Conservation (phyloP, 2,888 invertebrate species). For the Alloplasta piceator region DNA sequence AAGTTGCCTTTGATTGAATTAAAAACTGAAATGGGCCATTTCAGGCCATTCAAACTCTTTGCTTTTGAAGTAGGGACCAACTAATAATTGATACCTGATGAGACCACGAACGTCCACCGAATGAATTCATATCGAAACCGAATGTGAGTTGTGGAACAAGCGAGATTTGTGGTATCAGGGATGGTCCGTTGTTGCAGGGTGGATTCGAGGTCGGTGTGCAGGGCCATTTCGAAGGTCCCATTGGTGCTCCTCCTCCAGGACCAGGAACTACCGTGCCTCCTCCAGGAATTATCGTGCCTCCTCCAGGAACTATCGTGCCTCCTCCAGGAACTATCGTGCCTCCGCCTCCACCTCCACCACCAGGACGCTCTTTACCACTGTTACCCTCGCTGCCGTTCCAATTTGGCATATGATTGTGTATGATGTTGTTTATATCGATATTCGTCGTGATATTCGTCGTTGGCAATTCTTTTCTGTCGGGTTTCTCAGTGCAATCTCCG, state of each 20-base stretch:
- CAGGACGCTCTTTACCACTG: conserved; percentile 1
- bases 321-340: neutral
- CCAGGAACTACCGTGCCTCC: neutral
- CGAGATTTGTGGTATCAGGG: conserved; percentile 67
- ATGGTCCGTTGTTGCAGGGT: conserved; percentile 30
- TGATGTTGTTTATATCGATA: conserved; percentile 73
- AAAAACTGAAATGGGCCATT: no score
- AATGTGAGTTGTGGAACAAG: conserved; percentile 74
- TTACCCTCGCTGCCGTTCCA: neutral
- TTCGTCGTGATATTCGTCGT: conserved; percentile 75
- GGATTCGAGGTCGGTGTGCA: neutral
- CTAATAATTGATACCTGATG: conserved; percentile 56
- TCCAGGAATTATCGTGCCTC: neutral
- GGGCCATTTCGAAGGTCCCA: conserved; percentile 22
- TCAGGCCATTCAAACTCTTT: no score
- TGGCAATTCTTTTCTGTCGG: neutral
- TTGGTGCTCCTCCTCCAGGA: neutral
- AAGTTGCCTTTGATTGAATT: no score
- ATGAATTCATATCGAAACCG: conserved; percentile 67
- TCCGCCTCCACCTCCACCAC: neutral
- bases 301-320: neutral
- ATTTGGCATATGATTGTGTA: conserved; percentile 64
- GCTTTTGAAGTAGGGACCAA: no score
- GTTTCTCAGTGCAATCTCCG: conserved; percentile 62
- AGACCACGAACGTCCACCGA: conserved; percentile 70